A percentile compares a stretch with the other conserved stretches of the same genome.
These are phyloP conservation scores for Dryocosmus kuriphilus DNA, from an alignment of 2,888 invertebrate genomes.

Conservation along the genomic window DNA sequence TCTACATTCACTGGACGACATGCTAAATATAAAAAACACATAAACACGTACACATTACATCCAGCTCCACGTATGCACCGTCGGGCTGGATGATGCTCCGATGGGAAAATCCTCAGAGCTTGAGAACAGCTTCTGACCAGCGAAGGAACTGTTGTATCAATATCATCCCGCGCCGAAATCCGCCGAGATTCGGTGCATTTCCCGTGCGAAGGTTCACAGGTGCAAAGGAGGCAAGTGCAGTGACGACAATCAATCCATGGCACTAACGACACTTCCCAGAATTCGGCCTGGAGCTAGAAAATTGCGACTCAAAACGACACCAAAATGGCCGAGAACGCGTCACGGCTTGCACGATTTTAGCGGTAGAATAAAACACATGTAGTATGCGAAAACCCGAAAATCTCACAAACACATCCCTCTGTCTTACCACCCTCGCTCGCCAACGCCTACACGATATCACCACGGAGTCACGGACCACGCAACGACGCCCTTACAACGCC, in stretches of 20 bases:
- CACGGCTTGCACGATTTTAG: constrained; percentile 23
- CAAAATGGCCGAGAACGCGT: constrained; percentile 37
- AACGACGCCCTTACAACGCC: constrained; percentile 49
- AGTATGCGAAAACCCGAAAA: constrained; percentile 14
- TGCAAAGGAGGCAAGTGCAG: constrained; percentile 5
- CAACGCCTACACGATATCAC: constrained; percentile 58
- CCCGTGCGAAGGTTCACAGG: constrained; percentile 21
- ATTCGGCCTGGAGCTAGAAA: constrained; percentile 27
- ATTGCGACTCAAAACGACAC: constrained; percentile 29
- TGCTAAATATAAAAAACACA: constrained; percentile 16
- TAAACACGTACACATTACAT: constrained; percentile 39
- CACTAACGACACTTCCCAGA: constrained; percentile 22
- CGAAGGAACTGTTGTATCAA: constrained; percentile 24
- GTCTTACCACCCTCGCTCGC: constrained; percentile 54
- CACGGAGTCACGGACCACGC: constrained; percentile 50
- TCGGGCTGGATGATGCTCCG: constrained; percentile 25
- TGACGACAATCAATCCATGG: constrained; percentile 36
- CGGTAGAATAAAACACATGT: not conserved
- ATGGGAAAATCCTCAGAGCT: constrained; percentile 3
- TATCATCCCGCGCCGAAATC: constrained; percentile 38
- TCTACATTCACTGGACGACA: not conserved
- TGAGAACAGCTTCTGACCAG: not conserved
- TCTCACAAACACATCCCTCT: constrained; percentile 33
- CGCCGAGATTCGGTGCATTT: constrained; percentile 33
- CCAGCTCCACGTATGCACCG: constrained; percentile 39